Conservation (phyloP, 2,797 vertebrate species). For the Rhinatrema bivittatum region DNA sequence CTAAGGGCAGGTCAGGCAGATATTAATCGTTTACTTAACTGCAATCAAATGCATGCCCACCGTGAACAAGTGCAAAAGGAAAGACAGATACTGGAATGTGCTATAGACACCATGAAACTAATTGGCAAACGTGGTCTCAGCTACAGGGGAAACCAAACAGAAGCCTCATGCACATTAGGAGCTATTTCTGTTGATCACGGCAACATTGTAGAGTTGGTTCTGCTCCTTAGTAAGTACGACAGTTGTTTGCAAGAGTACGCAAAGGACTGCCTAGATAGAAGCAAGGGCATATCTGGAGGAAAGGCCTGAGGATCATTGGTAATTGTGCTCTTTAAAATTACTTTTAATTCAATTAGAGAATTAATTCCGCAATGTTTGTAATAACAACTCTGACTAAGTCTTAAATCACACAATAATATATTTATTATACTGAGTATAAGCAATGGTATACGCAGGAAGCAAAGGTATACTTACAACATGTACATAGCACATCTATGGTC, state of each 20-base stretch:
- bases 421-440: too few species aligned
- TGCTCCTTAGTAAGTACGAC: constrained; percentile 29
- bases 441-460: too few species aligned
- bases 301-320: constrained; percentile 28
- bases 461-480: too few species aligned
- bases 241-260: constrained; percentile 42
- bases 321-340: constrained; percentile 3
- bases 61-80: constrained; percentile 6
- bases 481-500: too few species aligned
- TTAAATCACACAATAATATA: too few species aligned
- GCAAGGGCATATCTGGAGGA: constrained; percentile 8
- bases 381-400: too few species aligned
- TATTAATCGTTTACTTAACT: not conserved
- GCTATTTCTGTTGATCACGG: constrained; percentile 50
- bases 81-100: constrained; percentile 6
- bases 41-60: not conserved
- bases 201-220: constrained; percentile 42
- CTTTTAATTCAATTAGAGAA: constrained; percentile 3
- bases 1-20: not conserved
- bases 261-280: constrained; percentile 30
- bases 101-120: constrained; percentile 29
- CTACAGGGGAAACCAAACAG: constrained; percentile 28
- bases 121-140: constrained; percentile 32
- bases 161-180: constrained; percentile 35
- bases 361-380: not conserved